Evolutionary conservation across 2,888 invertebrate genomes (phyloP).

Genomic region (Cheilosia variabilis): DNA sequence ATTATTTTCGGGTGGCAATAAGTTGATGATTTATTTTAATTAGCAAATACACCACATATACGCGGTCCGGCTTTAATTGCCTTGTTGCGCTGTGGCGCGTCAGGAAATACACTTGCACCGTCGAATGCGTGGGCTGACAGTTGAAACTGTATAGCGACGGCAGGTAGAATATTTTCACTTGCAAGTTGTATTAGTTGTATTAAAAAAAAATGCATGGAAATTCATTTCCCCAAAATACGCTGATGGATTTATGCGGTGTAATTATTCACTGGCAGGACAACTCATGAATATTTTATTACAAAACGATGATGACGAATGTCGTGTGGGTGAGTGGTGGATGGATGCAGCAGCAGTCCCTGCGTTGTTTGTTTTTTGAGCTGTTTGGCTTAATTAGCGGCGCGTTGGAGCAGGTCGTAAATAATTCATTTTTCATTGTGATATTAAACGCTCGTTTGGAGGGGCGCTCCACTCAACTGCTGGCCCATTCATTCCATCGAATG

Average conservation of each 20-base stretch:
- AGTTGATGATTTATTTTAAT: slow-evolving; percentile 55
- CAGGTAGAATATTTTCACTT: slow-evolving; percentile 8
- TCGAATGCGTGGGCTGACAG: slow-evolving; percentile 13
- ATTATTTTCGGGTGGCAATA: slow-evolving; percentile 8
- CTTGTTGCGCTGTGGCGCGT: slow-evolving; percentile 7
- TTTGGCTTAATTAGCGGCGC: slow-evolving; percentile 45
- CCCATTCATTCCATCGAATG: slow-evolving; percentile 6
- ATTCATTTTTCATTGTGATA: slow-evolving; percentile 43
- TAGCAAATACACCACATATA: slow-evolving; percentile 32
- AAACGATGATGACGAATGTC: slow-evolving; percentile 26
- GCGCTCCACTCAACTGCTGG: slow-evolving; percentile 13
- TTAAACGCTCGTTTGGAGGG: slow-evolving; percentile 37
- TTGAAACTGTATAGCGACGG: background rate
- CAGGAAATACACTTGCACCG: slow-evolving; percentile 10
- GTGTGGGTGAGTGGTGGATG: background rate
- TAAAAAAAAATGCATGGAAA: background rate
- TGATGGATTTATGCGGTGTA: slow-evolving; percentile 59
- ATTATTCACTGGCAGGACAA: slow-evolving; percentile 33
- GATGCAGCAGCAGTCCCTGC: background rate
- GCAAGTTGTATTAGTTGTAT: background rate
- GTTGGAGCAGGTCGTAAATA: slow-evolving; percentile 30
- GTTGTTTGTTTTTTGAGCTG: slow-evolving; percentile 14
- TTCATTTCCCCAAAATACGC: slow-evolving; percentile 32
- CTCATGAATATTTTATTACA: slow-evolving; percentile 46
- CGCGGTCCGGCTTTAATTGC: slow-evolving; percentile 42